Base-by-base conservation (phyloP, 1,140 invertebrate genomes). In the Copidosoma floridanum region DNA sequence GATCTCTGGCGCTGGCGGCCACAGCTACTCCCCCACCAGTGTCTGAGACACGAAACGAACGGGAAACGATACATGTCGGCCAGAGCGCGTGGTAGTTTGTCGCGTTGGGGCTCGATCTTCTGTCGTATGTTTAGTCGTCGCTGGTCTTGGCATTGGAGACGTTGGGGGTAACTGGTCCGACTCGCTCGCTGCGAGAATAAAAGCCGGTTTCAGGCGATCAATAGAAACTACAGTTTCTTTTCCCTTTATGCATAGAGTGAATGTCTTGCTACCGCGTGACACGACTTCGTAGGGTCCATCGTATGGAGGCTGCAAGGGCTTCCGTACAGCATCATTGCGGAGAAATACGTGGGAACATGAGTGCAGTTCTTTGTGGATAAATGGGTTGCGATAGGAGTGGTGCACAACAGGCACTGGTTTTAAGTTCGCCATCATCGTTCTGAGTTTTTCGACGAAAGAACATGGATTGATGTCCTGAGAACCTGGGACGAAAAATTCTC, bases 201-300 rank as follows among this genome's bases (percentile, higher is more conserved):
- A 72, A 0, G 75, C 74, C 32, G 76, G 73, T 63, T 76, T 76
- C 7, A 78, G 41, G 7, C 76, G 59, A 57, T 78, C 73, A n/a
- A 77, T 57, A 11, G 69, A 61, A 20, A 78, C 58, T 0, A 53
- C 72, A 1, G 40, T 40, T 5, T 60, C 47, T 58, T 65, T 68
- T 2, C 67, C 71, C 20, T 66, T 64, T 5, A 71, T 59, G 0
- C 66, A 52, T 0, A 76, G 41, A 21, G 52, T 62, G 61, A 71
- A 75, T 16, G 32, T 65, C 48, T 74, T 75, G 7, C 54, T 35
- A 5, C 62, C n/a, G n/a, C 66, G 61, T 11, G 62, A 37, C 1
- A 75, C 27, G 1, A 79, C 72, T 46, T 65, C 38, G 60, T 63
- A 77, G 1, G 75, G 76, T 18, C 79, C 77, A 8, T 66, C 66